Evolutionary conservation across 2,888 invertebrate species (phyloP), one percentile per base, ranked within the genome.

Genomic region (Neria commutata): DNA sequence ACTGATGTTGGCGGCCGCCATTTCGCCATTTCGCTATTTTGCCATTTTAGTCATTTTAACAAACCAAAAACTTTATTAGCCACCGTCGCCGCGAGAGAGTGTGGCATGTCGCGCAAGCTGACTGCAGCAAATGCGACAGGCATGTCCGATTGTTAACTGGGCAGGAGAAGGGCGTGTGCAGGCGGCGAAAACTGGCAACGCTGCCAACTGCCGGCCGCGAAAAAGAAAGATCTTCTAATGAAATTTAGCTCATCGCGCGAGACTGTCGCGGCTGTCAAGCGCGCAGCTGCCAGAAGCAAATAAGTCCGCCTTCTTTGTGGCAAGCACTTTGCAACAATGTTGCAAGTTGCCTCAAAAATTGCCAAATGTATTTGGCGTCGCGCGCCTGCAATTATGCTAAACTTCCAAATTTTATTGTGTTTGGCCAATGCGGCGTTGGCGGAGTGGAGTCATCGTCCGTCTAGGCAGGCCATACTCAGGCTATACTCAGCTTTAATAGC

Each of bases 391-490:
- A 63, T 53, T 55, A 59, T 59, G 59, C 51, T 59, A 59, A 62
- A 59, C 50, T 62, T 62, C 62, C 56, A 58, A 64, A 62, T 65
- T 65, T 62, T 58, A 60, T 56, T 37, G 60, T 58, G 52, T 57
- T 56, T 29, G 16, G 34, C 23, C 21, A 42, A 42, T 42, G 42
- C n/a, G 4, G 19, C 21, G 42, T 17, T 21, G 5, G 21, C 3
- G 21, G n/a, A 4, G 21, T 19, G 42, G 17, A 17, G 14, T 42
- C 21, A 21, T 21, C 3, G 19, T 19, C 19, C 17, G 19, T n/a
- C 8, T n/a, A n/a, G 14, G n/a, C 37, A n/a, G 5, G 21, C n/a
- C n/a, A n/a, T n/a, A n/a, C n/a, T n/a, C n/a, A n/a, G n/a, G n/a
- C n/a, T 19, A 14, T 21, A 21, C 19, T 42, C 5, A 3, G 42